Conservation (phyloP, 2,888 invertebrate species). For the Deilephila elpenor region DNA sequence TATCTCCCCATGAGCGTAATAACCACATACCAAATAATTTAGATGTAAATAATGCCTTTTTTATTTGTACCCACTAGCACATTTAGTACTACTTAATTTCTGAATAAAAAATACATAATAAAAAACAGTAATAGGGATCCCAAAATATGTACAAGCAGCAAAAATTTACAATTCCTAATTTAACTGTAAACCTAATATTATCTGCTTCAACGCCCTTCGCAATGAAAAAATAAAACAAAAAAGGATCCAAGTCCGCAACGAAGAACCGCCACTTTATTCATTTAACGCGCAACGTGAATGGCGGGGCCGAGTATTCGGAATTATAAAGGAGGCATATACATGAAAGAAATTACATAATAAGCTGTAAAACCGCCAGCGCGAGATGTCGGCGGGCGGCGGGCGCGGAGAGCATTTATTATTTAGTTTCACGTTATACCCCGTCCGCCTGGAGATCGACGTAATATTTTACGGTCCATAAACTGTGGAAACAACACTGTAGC, state of each 20-base stretch:
- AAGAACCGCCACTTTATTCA: conserved; percentile 21
- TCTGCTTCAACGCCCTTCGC: neutral
- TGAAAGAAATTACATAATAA: conserved; percentile 23
- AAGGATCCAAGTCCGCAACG: neutral
- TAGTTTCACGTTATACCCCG: conserved; percentile 33
- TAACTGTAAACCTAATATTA: neutral
- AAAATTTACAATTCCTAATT: neutral
- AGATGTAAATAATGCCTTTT: no score
- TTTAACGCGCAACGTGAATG: conserved; percentile 23
- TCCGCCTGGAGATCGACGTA: conserved; percentile 53
- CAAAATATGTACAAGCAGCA: neutral
- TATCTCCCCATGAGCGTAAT: no score
- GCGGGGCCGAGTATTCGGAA: conserved; percentile 8
- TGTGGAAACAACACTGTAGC: conserved; percentile 57
- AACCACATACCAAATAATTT: no score
- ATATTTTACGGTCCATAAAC: conserved; percentile 72
- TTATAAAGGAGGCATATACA: conserved; percentile 22
- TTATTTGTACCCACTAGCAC: no score
- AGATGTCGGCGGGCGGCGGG: conserved; percentile 15
- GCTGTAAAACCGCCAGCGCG: conserved; percentile 27
- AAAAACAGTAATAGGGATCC: no score
- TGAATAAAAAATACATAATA: no score
- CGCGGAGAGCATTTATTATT: conserved; percentile 26
- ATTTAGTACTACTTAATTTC: no score
- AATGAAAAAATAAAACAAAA: neutral